phyloP scores from a whole-genome alignment of 2,113 vertebrate species.

The Tragelaphus buxtoni region DNA sequence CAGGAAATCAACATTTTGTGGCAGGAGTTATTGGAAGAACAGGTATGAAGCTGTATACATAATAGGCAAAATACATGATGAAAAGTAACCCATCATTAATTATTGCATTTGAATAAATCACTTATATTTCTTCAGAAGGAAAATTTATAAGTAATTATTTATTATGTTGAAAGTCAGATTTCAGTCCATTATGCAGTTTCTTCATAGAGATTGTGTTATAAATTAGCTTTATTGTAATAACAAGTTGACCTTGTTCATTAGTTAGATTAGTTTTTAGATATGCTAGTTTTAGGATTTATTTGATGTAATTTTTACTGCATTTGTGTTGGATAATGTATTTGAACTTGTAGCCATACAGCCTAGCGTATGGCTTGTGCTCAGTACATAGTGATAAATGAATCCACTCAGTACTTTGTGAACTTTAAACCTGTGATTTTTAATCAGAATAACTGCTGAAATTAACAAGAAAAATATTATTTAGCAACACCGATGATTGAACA shows the following conservation, averaged over 20 bases:
- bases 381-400: not conserved
- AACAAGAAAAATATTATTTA: not conserved
- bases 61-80: not conserved
- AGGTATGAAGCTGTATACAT: slow-evolving; percentile 79
- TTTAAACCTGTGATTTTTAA: not conserved
- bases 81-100: not conserved
- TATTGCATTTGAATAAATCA: not conserved
- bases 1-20: slow-evolving; percentile 91
- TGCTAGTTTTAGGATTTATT: not conserved
- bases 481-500: not conserved
- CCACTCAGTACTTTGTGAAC: not conserved
- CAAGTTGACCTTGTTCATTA: not conserved
- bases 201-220: not conserved
- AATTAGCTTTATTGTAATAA: not conserved
- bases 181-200: not conserved
- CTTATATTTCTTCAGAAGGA: not conserved
- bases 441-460: not conserved
- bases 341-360: not conserved
- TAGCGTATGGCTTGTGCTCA: not conserved
- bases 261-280: not conserved
- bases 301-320: not conserved
- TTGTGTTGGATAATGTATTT: not conserved
- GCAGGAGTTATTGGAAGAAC: slow-evolving; percentile 93
- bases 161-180: slow-evolving; percentile 1
- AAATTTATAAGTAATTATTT: not conserved